Evolutionary conservation across 2,797 vertebrate species (phyloP).

Genomic region (Anguilla anguilla): DNA sequence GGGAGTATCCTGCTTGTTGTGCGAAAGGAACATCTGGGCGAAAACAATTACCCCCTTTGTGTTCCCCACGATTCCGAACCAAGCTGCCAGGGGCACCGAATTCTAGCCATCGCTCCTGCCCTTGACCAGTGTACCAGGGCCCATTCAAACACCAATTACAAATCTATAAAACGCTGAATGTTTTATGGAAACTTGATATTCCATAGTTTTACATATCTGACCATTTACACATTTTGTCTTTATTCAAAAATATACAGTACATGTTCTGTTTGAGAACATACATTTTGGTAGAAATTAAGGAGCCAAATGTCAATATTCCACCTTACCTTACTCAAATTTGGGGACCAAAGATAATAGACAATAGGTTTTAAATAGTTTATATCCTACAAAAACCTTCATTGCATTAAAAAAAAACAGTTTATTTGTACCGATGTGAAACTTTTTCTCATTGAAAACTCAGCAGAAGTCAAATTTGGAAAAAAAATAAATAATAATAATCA

Average conservation of each 20-base stretch:
- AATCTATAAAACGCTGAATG: slow-evolving; percentile 68
- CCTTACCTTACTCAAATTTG: too few species aligned
- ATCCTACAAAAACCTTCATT: slow-evolving; percentile 85
- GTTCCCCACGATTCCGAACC: slow-evolving; percentile 90
- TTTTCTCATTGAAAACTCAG: slow-evolving; percentile 71
- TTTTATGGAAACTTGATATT: neutral
- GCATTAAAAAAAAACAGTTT: slow-evolving; percentile 80
- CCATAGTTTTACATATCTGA: neutral
- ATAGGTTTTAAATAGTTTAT: slow-evolving; percentile 61
- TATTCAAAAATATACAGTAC: neutral
- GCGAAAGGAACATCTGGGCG: slow-evolving; percentile 99
- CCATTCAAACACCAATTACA: slow-evolving; percentile 79
- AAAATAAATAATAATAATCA: slow-evolving; percentile 65
- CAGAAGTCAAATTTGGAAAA: slow-evolving; percentile 75
- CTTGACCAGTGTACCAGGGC: slow-evolving; percentile 85
- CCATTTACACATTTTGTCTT: neutral
- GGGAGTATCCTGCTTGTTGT: slow-evolving; percentile 99
- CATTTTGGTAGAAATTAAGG: neutral
- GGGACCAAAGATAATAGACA: slow-evolving; percentile 17
- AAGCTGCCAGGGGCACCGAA: slow-evolving; percentile 77
- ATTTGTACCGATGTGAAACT: slow-evolving; percentile 67
- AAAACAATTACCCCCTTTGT: slow-evolving; percentile 99
- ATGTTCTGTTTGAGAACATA: neutral
- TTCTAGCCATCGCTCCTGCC: slow-evolving; percentile 74
- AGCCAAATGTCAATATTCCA: neutral